phyloP scores from a whole-genome alignment of 2,797 vertebrate species.

The Periparus ater region DNA sequence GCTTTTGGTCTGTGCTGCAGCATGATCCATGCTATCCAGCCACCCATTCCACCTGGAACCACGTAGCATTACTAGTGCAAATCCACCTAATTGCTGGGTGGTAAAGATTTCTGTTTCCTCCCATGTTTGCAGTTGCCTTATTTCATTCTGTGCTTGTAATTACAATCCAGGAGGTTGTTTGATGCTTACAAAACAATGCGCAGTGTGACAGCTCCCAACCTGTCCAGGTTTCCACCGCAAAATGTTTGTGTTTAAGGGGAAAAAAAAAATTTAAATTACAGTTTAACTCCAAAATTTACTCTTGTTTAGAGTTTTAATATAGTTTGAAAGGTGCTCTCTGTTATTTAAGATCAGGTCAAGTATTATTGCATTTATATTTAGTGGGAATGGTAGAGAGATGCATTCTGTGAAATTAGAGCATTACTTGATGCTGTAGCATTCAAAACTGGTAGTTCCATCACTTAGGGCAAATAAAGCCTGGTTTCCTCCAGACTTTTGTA shows the following conservation, averaged over 20 bases:
- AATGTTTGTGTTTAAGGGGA: not conserved
- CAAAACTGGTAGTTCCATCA: not conserved
- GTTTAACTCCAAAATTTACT: not conserved
- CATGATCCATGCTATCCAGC: not conserved
- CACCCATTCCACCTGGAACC: fast-evolving
- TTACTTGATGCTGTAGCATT: not conserved
- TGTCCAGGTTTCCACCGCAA: not conserved
- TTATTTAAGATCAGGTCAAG: not conserved
- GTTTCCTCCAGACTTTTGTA: not conserved
- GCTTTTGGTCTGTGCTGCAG: not conserved
- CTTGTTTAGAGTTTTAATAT: not conserved
- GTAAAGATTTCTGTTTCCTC: not conserved
- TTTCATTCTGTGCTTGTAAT: not conserved
- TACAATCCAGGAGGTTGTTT: not conserved
- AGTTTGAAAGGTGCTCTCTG: not conserved
- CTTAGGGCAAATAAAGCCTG: not conserved
- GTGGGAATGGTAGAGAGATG: not conserved
- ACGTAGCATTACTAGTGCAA: not conserved
- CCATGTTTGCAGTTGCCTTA: not conserved
- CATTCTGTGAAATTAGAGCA: not conserved
- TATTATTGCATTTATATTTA: not conserved
- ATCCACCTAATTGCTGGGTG: not conserved
- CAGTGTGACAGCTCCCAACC: fast-evolving
- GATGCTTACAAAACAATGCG: not conserved
- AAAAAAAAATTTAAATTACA: not conserved